Conservation (phyloP, 1,140 invertebrate species). For the Drosophila rufa region DNA sequence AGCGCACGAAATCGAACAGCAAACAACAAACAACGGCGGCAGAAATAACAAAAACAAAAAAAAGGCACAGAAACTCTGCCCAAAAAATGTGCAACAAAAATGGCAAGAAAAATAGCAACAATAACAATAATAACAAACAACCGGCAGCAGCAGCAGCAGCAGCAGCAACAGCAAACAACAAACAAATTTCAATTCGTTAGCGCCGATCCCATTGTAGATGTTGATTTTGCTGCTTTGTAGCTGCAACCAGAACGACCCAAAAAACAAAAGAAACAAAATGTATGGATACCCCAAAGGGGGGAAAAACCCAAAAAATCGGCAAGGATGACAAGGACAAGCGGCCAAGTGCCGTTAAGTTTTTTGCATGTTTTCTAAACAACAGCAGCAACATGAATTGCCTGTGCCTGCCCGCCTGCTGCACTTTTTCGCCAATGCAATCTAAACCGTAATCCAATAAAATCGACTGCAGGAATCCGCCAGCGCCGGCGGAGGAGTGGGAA, state of each 20-base stretch:
- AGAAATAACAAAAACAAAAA: constrained; percentile 29
- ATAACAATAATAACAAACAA: constrained; percentile 32
- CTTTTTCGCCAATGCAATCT: constrained; percentile 75
- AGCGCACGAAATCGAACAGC: constrained; percentile 73
- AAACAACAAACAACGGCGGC: constrained; percentile 61
- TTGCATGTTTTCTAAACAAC: constrained; percentile 81
- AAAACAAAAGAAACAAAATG: constrained; percentile 15
- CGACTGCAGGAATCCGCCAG: constrained; percentile 69
- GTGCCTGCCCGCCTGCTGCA: constrained; percentile 36
- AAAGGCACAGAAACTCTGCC: neutral
- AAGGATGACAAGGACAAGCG: constrained; percentile 61
- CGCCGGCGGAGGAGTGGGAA: neutral
- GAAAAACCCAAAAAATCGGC: constrained; percentile 14
- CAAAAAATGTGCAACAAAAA: constrained; percentile 27
- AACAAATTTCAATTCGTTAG: constrained; percentile 80
- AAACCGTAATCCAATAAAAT: constrained; percentile 84
- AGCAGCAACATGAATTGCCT: constrained; percentile 38
- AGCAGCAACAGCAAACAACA: constrained; percentile 55
- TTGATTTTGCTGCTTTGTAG: constrained; percentile 22
- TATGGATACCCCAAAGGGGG: neutral
- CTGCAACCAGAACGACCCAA: constrained; percentile 33
- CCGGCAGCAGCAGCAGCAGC: constrained; percentile 10
- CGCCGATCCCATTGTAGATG: constrained; percentile 45
- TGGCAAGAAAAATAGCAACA: constrained; percentile 23
- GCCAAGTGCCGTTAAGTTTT: constrained; percentile 66